Percentiles rank a stretch among this genome's conserved stretches.
These are phyloP conservation scores for Troides aeacus DNA, from an alignment of 2,888 invertebrate genomes.

Conservation along the genomic window DNA sequence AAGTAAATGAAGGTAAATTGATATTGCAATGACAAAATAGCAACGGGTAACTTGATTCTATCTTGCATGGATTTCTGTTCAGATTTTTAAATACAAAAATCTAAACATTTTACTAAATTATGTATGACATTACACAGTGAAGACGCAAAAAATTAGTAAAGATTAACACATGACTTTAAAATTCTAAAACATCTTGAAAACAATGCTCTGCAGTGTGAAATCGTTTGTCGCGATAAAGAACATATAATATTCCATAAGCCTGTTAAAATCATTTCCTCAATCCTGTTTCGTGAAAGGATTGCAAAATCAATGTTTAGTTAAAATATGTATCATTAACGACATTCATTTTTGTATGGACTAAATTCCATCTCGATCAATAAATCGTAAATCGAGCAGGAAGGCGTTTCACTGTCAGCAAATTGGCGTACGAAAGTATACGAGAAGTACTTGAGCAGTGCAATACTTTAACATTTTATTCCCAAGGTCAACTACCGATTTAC, in stretches of 20 bases:
- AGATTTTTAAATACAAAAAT: too few species aligned
- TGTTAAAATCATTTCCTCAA: neutral
- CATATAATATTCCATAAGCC: conserved; percentile 28
- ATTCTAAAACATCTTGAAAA: too few species aligned
- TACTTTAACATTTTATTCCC: conserved; percentile 15
- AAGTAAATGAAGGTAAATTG: neutral
- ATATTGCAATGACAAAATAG: too few species aligned
- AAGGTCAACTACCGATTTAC: conserved; percentile 14
- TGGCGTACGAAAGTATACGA: conserved; percentile 8
- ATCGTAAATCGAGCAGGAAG: conserved; percentile 8
- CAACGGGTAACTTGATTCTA: too few species aligned
- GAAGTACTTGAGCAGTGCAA: conserved; percentile 11
- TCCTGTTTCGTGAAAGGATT: conserved; percentile 10
- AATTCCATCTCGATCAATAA: neutral
- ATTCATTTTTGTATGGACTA: neutral
- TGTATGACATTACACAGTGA: too few species aligned
- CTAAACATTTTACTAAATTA: too few species aligned
- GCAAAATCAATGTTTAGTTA: neutral
- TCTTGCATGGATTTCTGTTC: too few species aligned
- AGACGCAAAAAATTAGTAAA: too few species aligned
- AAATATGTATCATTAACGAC: neutral
- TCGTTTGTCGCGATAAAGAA: neutral
- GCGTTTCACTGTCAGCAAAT: neutral
- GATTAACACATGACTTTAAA: too few species aligned
- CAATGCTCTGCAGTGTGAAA: too few species aligned